These are phyloP conservation scores for Flexamia atlantica DNA, from an alignment of 2,888 invertebrate species.

Conservation along the genomic window DNA sequence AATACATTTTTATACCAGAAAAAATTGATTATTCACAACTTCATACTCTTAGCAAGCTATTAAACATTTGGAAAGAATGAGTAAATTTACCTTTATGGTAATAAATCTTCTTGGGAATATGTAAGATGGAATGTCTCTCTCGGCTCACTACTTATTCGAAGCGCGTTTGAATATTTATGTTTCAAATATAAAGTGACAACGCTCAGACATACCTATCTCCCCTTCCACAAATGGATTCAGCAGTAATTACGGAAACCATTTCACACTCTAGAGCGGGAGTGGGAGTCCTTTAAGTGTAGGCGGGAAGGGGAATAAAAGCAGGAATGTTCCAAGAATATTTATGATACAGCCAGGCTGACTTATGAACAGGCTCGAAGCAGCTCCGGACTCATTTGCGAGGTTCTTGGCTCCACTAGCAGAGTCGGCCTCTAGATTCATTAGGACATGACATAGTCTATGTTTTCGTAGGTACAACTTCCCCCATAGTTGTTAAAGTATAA, in stretches of 20 bases:
- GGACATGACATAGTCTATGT: not conserved
- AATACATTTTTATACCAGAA: too few species aligned
- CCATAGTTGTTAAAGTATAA: too few species aligned
- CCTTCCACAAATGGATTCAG: constrained; percentile 34
- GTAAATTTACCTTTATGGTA: too few species aligned
- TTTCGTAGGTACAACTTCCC: too few species aligned
- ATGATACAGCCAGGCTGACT: constrained; percentile 48
- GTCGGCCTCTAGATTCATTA: constrained; percentile 16
- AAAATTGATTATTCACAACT: too few species aligned
- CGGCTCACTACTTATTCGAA: not conserved
- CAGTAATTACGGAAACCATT: constrained; percentile 51
- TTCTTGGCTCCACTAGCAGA: constrained; percentile 10
- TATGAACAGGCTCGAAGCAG: constrained; percentile 46
- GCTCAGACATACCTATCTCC: constrained; percentile 29
- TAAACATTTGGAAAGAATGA: too few species aligned
- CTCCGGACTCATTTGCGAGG: constrained; percentile 25
- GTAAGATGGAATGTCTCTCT: too few species aligned
- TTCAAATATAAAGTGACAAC: constrained; percentile 12
- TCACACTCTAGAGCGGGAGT: constrained; percentile 35
- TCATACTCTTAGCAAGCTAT: too few species aligned
- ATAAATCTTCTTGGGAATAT: too few species aligned
- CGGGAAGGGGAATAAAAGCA: constrained; percentile 49
- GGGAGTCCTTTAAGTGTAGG: constrained; percentile 54
- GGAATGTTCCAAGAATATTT: constrained; percentile 57
- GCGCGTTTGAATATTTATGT: not conserved